phyloP scores from a whole-genome alignment of 2,888 invertebrate genomes.

The Cerceris rybyensis region DNA sequence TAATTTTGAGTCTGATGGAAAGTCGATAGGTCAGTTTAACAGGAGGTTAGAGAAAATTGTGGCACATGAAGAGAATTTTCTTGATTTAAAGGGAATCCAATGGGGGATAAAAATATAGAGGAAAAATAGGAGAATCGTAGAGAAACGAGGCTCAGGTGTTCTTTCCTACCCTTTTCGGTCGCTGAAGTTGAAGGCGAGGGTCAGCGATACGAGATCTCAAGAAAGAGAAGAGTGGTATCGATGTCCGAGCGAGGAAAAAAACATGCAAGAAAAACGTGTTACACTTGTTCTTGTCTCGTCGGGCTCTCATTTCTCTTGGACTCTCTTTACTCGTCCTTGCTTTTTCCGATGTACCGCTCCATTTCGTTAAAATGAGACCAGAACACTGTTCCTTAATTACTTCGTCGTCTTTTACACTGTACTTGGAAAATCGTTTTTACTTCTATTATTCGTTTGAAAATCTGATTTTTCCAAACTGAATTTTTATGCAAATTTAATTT shows the following conservation, averaged over 20 bases:
- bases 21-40: no score
- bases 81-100: slow-evolving; percentile 1
- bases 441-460: neutral
- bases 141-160: no score
- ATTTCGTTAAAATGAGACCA: neutral
- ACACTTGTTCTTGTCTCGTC: slow-evolving; percentile 4
- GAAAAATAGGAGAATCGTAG: neutral
- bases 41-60: neutral
- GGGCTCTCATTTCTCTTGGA: neutral
- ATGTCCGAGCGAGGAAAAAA: slow-evolving; percentile 1
- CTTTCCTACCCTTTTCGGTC: neutral
- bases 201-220: neutral
- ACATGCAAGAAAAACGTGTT: slow-evolving; percentile 2
- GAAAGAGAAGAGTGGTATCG: slow-evolving; percentile 8
- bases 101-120: neutral
- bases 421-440: neutral
- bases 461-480: no score
- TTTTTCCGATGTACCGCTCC: neutral
- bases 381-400: neutral
- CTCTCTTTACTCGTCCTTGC: neutral
- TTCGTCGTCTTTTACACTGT: neutral
- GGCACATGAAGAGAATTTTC: neutral
- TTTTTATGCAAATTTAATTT: no score
- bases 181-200: slow-evolving; percentile 9
- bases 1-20: no score